phyloP scores from a whole-genome alignment of 1,140 invertebrate genomes.

The Antheraea pernyi region DNA sequence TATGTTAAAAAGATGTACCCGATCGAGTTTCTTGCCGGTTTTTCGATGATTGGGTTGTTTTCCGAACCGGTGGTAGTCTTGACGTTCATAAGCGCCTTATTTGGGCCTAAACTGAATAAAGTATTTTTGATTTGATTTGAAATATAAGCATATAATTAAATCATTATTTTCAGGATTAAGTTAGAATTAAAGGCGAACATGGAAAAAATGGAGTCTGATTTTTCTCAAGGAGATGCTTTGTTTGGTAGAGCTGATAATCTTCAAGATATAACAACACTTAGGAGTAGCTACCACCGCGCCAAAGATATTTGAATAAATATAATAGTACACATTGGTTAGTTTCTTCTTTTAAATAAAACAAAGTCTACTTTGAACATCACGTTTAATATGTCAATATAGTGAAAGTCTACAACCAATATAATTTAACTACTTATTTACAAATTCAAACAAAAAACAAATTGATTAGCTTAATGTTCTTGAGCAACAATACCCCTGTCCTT shows the following conservation, averaged over 20 bases:
- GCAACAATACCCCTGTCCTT: slow-evolving; percentile 41
- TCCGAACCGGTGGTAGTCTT: too few species aligned
- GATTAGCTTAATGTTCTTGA: slow-evolving; percentile 37
- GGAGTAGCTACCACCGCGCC: slow-evolving; percentile 34
- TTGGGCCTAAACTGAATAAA: too few species aligned
- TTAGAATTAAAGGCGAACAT: slow-evolving; percentile 15
- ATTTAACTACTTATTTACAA: slow-evolving; percentile 57
- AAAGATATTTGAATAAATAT: neutral
- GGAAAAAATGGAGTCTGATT: slow-evolving; percentile 12
- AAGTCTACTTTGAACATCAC: slow-evolving; percentile 9
- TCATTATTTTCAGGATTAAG: slow-evolving; percentile 26
- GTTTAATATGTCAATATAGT: slow-evolving; percentile 21
- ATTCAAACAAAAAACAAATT: slow-evolving; percentile 20
- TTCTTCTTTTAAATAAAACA: slow-evolving; percentile 17
- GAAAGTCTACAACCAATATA: slow-evolving; percentile 25
- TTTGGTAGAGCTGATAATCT: slow-evolving; percentile 35
- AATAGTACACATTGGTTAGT: slow-evolving; percentile 2
- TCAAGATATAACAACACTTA: slow-evolving; percentile 47
- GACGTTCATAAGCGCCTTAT: too few species aligned
- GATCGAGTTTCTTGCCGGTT: too few species aligned
- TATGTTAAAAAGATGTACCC: too few species aligned
- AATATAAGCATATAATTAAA: neutral
- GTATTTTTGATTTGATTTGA: too few species aligned
- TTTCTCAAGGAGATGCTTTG: slow-evolving; percentile 21
- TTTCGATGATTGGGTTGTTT: too few species aligned